Percentiles rank a stretch among this genome's conserved stretches.
Conservation (phyloP, 2,113 vertebrate genomes). For the Burhinus bistriatus region DNA sequence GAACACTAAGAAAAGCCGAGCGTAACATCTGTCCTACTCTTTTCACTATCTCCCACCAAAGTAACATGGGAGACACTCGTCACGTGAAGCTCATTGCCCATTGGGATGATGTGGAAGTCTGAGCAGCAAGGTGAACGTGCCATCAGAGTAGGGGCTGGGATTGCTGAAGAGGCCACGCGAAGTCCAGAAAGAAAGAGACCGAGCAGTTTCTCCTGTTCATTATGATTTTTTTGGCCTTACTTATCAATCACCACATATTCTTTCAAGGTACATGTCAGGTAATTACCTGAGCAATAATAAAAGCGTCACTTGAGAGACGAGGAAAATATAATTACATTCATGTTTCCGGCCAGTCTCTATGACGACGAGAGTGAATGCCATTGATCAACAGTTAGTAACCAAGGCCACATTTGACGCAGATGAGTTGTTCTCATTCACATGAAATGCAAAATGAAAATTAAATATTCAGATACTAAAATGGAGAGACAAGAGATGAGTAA, state of each 20-base stretch:
- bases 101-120: background rate
- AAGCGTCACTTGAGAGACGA: slow-evolving; percentile 60
- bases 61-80: background rate
- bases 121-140: background rate
- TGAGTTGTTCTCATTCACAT: slow-evolving; percentile 34
- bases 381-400: slow-evolving; percentile 64
- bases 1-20: background rate
- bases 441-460: slow-evolving; percentile 51
- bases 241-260: slow-evolving; percentile 42
- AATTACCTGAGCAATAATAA: slow-evolving; percentile 64
- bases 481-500: background rate
- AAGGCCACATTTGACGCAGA: background rate
- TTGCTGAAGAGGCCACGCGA: background rate
- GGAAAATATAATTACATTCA: slow-evolving; percentile 61
- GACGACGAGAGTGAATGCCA: slow-evolving; percentile 46
- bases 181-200: background rate
- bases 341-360: slow-evolving; percentile 60
- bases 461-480: slow-evolving; percentile 5
- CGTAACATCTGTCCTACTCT: background rate
- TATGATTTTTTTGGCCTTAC: slow-evolving; percentile 11
- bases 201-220: background rate
- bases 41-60: background rate
- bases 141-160: background rate
- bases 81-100: rapidly evolving
- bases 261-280: slow-evolving; percentile 49